Evolutionary conservation across 1,140 invertebrate genomes (phyloP).

Genomic region (Sycobia sp.): DNA sequence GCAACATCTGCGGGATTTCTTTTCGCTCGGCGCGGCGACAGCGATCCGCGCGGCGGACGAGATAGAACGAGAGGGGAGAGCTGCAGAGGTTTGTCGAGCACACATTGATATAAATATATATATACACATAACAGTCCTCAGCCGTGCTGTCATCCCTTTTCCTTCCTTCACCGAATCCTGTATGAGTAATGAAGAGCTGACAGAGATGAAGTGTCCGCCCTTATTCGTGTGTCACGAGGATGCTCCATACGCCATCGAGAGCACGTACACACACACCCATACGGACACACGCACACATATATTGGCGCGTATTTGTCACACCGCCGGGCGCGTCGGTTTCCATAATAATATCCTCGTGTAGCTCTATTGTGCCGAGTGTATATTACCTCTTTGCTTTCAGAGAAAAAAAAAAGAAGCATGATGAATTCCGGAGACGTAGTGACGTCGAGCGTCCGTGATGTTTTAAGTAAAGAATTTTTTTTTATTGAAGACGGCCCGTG

Average conservation of each 20-base stretch:
- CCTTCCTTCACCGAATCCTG: not conserved
- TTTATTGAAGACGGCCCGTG: too few species aligned
- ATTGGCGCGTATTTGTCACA: conserved; percentile 24
- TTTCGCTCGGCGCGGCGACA: conserved; percentile 14
- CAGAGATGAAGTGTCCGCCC: conserved; percentile 43
- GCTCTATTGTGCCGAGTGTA: conserved; percentile 21
- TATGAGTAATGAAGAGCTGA: conserved; percentile 47
- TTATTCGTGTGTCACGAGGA: conserved; percentile 40
- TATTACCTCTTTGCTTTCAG: not conserved
- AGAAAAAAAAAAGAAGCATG: not conserved
- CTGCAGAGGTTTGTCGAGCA: too few species aligned
- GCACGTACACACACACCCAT: conserved; percentile 19
- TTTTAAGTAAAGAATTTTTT: too few species aligned
- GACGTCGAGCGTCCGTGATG: too few species aligned
- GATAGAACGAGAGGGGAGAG: too few species aligned
- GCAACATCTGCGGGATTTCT: conserved; percentile 38
- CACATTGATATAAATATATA: too few species aligned
- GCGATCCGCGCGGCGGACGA: too few species aligned
- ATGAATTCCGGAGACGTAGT: too few species aligned
- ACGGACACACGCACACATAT: conserved; percentile 15
- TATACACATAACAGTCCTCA: too few species aligned
- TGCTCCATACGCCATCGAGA: not conserved
- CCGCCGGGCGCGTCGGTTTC: not conserved
- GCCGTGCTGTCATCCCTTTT: not conserved
- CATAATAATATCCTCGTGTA: conserved; percentile 26